Evolutionary conservation across 2,113 vertebrate genomes (phyloP).

Genomic region (Nyctereutes procyonoides): DNA sequence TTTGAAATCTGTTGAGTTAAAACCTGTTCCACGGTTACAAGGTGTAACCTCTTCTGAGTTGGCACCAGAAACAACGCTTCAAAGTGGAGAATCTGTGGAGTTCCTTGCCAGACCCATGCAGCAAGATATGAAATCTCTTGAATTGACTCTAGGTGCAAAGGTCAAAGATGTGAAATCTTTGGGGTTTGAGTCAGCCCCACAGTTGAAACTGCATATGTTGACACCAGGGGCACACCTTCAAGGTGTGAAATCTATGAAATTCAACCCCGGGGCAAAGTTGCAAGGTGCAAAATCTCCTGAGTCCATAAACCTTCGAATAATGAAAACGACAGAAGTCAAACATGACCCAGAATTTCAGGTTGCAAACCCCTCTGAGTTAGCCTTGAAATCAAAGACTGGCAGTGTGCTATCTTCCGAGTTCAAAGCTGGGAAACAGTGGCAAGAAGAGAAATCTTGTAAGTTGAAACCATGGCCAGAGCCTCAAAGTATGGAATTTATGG

Average conservation of each 20-base stretch:
- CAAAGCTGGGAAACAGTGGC: constrained; percentile 29
- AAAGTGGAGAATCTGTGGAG: constrained; percentile 7
- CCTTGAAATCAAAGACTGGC: constrained; percentile 44
- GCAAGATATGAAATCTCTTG: constrained; percentile 49
- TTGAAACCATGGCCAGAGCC: constrained; percentile 24
- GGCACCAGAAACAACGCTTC: background rate
- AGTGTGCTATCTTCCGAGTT: background rate
- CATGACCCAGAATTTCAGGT: constrained; percentile 22
- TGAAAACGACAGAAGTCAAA: background rate
- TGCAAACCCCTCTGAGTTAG: background rate
- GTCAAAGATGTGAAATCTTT: constrained; percentile 36
- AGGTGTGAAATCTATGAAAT: constrained; percentile 25
- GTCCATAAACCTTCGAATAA: background rate
- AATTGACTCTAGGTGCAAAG: background rate
- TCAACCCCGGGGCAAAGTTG: background rate
- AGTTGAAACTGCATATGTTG: constrained; percentile 14
- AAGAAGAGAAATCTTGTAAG: constrained; percentile 46
- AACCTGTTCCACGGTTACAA: background rate
- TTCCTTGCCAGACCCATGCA: background rate
- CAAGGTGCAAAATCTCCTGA: constrained; percentile 34
- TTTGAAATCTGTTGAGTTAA: constrained; percentile 15
- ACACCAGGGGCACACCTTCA: constrained; percentile 1
- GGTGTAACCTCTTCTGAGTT: constrained; percentile 12
- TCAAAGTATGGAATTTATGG: constrained; percentile 16
- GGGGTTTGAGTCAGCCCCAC: background rate